phyloP scores from a whole-genome alignment of 2,113 vertebrate species.

The Silurus glanis region DNA sequence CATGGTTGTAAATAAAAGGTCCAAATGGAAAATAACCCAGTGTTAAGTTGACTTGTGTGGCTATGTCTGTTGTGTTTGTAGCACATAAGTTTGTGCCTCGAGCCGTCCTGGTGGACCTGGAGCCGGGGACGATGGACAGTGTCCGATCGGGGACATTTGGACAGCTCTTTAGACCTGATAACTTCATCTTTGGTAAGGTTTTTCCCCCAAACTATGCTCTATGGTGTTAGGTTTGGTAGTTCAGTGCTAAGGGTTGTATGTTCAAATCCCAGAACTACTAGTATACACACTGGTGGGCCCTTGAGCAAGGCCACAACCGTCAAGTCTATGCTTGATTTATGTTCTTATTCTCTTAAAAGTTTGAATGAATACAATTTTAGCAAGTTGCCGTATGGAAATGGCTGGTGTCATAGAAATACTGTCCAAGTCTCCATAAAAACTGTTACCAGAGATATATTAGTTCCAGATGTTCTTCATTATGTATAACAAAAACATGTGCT shows the following conservation, averaged over 20 bases:
- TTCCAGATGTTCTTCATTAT: neutral
- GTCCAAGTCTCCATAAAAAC: neutral
- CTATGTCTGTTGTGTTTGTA: constrained; percentile 60
- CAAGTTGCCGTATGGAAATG: neutral
- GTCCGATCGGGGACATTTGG: constrained; percentile 90
- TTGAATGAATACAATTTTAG: neutral
- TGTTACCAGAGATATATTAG: neutral
- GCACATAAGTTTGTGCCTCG: constrained; percentile 91
- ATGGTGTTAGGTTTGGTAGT: neutral
- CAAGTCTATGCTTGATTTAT: neutral
- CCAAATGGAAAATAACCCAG: neutral
- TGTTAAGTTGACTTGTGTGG: neutral
- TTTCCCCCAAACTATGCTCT: neutral
- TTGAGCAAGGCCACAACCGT: neutral
- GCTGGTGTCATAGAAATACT: neutral
- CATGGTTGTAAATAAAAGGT: neutral
- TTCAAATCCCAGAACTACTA: neutral
- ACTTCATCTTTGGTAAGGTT: constrained; percentile 90
- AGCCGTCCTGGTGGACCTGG: constrained; percentile 86
- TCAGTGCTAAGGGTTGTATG: too few relatives aligned
- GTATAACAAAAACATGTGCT: neutral
- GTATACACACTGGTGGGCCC: neutral
- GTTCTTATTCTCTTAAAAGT: neutral
- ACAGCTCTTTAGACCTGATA: constrained; percentile 91
- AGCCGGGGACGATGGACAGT: constrained; percentile 94